Conservation (phyloP, 1,140 invertebrate genomes). For the Zaprionus tsacasi region DNA sequence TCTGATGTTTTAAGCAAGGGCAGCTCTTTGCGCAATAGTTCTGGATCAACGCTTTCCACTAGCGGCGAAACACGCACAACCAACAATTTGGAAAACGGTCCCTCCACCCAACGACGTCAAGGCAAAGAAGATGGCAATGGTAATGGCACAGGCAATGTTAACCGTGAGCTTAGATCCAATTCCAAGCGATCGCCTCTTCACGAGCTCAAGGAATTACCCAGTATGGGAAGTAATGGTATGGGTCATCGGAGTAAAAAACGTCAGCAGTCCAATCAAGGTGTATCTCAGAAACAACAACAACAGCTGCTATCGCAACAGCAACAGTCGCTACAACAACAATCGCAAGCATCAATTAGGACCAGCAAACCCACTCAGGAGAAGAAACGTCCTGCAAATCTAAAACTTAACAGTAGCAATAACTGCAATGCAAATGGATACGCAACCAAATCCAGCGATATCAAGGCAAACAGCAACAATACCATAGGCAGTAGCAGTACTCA, state of each 20-base stretch:
- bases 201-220: conserved; percentile 63
- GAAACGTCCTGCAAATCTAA: conserved; percentile 50
- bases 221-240: conserved; percentile 32
- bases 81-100: conserved; percentile 47
- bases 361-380: conserved; percentile 51
- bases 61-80: conserved; percentile 27
- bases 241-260: conserved; percentile 62
- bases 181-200: conserved; percentile 72
- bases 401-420: conserved; percentile 22
- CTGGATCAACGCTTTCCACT: conserved; percentile 8
- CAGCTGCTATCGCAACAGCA: conserved; percentile 23
- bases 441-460: conserved; percentile 27
- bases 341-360: conserved; percentile 31
- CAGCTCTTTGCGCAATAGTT: conserved; percentile 41
- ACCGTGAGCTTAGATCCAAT: conserved; percentile 48
- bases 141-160: conserved; percentile 2
- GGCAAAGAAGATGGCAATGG: conserved; percentile 58
- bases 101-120: conserved; percentile 42
- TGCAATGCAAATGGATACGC: conserved; percentile 29
- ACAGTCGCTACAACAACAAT: conserved; percentile 16
- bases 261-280: conserved; percentile 46
- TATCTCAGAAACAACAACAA: conserved; percentile 36
- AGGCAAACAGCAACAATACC: conserved; percentile 31
- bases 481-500: conserved; percentile 28
- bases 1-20: conserved; percentile 92